Evolutionary conservation across 2,888 invertebrate species (phyloP).

Genomic region (Hydriomena furcata): DNA sequence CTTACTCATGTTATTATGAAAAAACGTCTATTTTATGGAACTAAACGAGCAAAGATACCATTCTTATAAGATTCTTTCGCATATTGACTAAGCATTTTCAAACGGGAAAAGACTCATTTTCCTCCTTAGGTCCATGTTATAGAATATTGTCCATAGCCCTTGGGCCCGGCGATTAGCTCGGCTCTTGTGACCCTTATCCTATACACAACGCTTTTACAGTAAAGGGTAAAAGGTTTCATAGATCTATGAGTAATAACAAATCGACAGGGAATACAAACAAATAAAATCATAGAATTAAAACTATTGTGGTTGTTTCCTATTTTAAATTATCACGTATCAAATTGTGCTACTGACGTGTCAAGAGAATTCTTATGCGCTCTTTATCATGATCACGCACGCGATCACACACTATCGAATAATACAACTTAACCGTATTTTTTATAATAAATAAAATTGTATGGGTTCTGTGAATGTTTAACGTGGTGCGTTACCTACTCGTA

Average conservation of each 20-base stretch:
- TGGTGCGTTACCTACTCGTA: background rate
- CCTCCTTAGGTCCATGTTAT: slow-evolving; percentile 13
- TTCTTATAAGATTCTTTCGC: background rate
- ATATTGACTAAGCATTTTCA: slow-evolving; percentile 1
- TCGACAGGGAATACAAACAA: slow-evolving; percentile 33
- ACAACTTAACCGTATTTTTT: no score
- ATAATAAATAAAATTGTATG: slow-evolving; percentile 23
- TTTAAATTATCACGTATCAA: no score
- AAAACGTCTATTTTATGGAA: no score
- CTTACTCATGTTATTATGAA: no score
- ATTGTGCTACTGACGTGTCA: no score
- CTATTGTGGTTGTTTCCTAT: no score
- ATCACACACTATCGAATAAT: no score
- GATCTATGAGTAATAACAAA: slow-evolving; percentile 32
- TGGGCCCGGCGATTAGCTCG: slow-evolving; percentile 30
- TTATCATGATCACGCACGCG: no score
- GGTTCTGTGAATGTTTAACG: slow-evolving; percentile 16
- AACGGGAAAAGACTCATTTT: background rate
- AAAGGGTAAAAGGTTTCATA: slow-evolving; percentile 35
- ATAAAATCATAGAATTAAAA: no score
- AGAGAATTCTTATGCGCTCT: no score
- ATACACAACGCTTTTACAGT: slow-evolving; percentile 21
- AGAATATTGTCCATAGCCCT: slow-evolving; percentile 14
- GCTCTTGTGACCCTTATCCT: slow-evolving; percentile 38
- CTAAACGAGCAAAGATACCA: background rate